Conservation (phyloP, 2,888 invertebrate species). For the Xestia xanthographa region DNA sequence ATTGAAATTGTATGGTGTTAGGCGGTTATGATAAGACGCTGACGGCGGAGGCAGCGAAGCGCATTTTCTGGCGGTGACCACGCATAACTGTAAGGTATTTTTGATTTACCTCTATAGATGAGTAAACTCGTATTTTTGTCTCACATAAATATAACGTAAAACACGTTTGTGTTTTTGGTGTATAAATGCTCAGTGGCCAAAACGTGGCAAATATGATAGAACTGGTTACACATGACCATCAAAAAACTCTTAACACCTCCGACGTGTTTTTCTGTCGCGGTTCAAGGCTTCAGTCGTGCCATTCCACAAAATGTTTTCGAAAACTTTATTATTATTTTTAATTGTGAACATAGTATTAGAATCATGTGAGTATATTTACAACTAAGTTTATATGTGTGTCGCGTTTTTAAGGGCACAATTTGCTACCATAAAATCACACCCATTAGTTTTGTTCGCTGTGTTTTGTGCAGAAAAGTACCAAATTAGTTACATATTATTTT, state of each 20-base stretch:
- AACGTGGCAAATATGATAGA: not conserved
- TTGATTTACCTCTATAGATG: not conserved
- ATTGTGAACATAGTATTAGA: constrained; percentile 22
- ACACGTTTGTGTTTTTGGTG: not conserved
- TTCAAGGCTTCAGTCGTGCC: not conserved
- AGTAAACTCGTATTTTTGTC: not conserved
- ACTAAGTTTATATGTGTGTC: not conserved
- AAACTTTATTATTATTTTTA: constrained; percentile 34
- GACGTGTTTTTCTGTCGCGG: not conserved
- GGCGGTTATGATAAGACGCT: too few species aligned
- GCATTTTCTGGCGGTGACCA: too few species aligned
- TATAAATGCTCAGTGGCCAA: not conserved
- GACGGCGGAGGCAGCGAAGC: too few species aligned
- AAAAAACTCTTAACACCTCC: not conserved
- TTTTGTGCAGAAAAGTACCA: not conserved
- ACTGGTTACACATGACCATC: constrained; percentile 21
- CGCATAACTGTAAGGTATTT: not conserved
- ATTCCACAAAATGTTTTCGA: constrained; percentile 34
- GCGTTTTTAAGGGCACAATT: not conserved
- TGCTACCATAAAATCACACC: too few species aligned
- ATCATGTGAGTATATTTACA: constrained; percentile 48
- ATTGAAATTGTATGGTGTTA: too few species aligned
- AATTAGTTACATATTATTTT: not conserved
- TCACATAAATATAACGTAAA: not conserved
- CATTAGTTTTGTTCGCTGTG: not conserved